Conservation (phyloP, 2,113 vertebrate species). For the Cynoglossus semilaevis region DNA sequence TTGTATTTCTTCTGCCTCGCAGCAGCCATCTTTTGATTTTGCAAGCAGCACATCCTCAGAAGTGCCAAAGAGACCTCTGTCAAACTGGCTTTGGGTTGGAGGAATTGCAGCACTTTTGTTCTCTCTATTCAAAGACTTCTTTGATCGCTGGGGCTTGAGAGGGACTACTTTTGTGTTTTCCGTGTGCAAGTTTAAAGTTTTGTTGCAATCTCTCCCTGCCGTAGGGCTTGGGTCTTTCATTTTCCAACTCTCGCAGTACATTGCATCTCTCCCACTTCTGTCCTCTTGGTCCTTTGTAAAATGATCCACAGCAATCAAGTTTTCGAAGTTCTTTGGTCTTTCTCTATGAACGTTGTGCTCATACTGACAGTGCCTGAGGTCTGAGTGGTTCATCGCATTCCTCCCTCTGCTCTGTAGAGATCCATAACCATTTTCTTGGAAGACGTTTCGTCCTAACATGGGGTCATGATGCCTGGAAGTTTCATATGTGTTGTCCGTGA, state of each 20-base stretch:
- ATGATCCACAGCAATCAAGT: constrained; percentile 12
- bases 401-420: constrained; percentile 45
- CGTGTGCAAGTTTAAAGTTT: constrained; percentile 43
- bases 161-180: constrained; percentile 72
- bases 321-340: constrained; percentile 27
- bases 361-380: constrained; percentile 26
- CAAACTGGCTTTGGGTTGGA: constrained; percentile 38
- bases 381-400: constrained; percentile 20
- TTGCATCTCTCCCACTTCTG: constrained; percentile 4
- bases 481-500: constrained; percentile 9
- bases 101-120: constrained; percentile 50
- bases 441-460: constrained; percentile 15
- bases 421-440: constrained; percentile 70
- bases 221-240: constrained; percentile 36
- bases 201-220: constrained; percentile 44
- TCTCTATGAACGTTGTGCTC: constrained; percentile 22
- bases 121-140: constrained; percentile 73
- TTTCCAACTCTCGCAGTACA: constrained; percentile 33
- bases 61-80: constrained; percentile 14
- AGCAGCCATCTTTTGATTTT: constrained; percentile 33
- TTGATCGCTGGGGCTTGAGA: constrained; percentile 79
- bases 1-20: constrained; percentile 37
- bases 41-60: constrained; percentile 34
- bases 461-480: constrained; percentile 42
- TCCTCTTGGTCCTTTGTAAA: constrained; percentile 18